Evolutionary conservation across 2,888 invertebrate species (phyloP).

Genomic region (Euzetes globulus): DNA sequence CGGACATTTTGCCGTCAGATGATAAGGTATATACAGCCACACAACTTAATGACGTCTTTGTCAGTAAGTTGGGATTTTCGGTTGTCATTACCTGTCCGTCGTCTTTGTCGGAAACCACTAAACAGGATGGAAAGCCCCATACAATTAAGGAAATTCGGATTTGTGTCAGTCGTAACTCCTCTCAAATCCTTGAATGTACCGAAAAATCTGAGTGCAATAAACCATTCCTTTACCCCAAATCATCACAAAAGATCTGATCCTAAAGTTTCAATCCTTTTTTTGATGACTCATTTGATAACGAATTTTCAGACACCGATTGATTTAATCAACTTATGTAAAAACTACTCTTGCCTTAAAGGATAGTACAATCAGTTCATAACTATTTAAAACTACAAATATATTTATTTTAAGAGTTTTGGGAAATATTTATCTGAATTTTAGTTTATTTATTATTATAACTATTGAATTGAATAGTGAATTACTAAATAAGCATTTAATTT

Average conservation of each 20-base stretch:
- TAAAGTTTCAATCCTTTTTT: not conserved
- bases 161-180: constrained; percentile 11
- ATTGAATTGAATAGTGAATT: no score
- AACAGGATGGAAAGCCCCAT: not conserved
- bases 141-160: constrained; percentile 7
- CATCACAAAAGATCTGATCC: not conserved
- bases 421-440: no score
- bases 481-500: no score
- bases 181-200: constrained; percentile 13
- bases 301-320: no score
- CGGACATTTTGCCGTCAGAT: constrained; percentile 23
- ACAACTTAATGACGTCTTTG: not conserved
- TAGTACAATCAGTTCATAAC: no score
- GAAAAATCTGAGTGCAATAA: not conserved
- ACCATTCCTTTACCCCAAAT: not conserved
- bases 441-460: no score
- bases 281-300: no score
- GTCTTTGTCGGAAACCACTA: no score
- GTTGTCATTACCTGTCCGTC: not conserved
- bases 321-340: no score
- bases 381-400: no score
- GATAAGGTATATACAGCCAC: not conserved
- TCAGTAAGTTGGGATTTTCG: not conserved
- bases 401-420: no score
- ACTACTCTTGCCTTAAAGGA: no score